phyloP scores from a whole-genome alignment of 2,888 invertebrate species.

The Drosophila subquinaria region DNA sequence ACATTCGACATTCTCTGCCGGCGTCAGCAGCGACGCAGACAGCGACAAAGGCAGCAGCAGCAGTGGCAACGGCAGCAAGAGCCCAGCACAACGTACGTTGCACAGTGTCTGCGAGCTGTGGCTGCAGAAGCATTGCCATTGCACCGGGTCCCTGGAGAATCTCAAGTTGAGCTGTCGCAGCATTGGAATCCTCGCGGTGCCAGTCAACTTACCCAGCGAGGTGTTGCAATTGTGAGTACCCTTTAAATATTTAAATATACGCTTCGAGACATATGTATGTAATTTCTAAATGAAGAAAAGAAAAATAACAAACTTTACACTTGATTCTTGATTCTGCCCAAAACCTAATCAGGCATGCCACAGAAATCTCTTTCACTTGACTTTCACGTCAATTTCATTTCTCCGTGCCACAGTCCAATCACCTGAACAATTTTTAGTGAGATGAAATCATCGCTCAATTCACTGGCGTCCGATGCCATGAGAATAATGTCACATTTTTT shows the following conservation, averaged over 20 bases:
- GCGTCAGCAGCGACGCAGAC: conserved; percentile 12
- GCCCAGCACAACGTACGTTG: conserved; percentile 62
- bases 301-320: too few species aligned
- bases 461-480: too few species aligned
- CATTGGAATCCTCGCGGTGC: conserved; percentile 83
- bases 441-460: too few species aligned
- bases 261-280: too few species aligned
- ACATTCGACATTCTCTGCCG: conserved; percentile 25
- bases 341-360: too few species aligned
- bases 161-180: conserved; percentile 84
- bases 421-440: too few species aligned
- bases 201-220: conserved; percentile 83
- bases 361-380: too few species aligned
- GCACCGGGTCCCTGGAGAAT: conserved; percentile 81
- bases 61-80: conserved; percentile 33
- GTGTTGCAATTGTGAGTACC: conserved; percentile 84
- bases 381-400: too few species aligned
- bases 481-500: too few species aligned
- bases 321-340: too few species aligned
- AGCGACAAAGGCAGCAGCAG: conserved; percentile 25
- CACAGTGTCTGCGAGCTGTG: conserved; percentile 83
- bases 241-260: neutral
- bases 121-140: conserved; percentile 84
- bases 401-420: too few species aligned
- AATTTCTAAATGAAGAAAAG: too few species aligned